Base-by-base conservation (phyloP, 2,113 vertebrate genomes). In the Actenoides hombroni region DNA sequence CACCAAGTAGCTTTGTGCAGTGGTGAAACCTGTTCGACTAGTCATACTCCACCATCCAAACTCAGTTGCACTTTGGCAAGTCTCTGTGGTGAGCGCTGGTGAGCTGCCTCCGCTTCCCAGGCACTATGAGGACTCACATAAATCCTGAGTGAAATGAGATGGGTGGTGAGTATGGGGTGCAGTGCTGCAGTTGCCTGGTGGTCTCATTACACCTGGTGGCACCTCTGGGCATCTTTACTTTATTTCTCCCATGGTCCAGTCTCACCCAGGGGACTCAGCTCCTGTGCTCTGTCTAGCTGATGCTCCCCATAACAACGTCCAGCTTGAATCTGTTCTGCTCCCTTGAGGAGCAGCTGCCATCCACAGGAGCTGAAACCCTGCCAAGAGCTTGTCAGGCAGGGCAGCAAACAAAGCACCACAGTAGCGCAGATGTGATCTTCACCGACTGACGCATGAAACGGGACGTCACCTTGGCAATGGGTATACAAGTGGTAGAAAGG, bases 341-440 rank as follows among this genome's bases (percentile, higher is more conserved):
- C 83, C 74, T 94, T 0, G 1, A 5, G 6, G 93, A 95, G 85
- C 90, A 96, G 96, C 96, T 97, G 97, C 94, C 37, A 69, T 86
- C 81, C 54, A 2, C 24, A 7, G 85, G 87, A 96, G 80, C 81
- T 97, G 95, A 94, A 94, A 78, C 64, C 59, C 71, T 93, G 97
- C 96, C 97, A 95, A 96, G 88, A 83, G 87, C 81, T 71, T 48
- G 89, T 95, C 95, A 94, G 81, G 92, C 95, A 95, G 94, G 96
- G 94, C 91, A 91, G 92, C 95, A 96, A 96, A 97, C 95, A 97
- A 95, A 96, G 96, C 94, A 42, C 65, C 83, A 6, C 61, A 26
- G 68, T 80, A 16, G 88, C 80, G 1, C 5, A n/a, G 83, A 68
- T 53, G 86, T 14, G 6, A 35, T 86, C 88, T 35, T 42, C 94